These are phyloP conservation scores for Hipparchia sbordonii DNA, from an alignment of 2,888 invertebrate genomes.

Conservation along the genomic window DNA sequence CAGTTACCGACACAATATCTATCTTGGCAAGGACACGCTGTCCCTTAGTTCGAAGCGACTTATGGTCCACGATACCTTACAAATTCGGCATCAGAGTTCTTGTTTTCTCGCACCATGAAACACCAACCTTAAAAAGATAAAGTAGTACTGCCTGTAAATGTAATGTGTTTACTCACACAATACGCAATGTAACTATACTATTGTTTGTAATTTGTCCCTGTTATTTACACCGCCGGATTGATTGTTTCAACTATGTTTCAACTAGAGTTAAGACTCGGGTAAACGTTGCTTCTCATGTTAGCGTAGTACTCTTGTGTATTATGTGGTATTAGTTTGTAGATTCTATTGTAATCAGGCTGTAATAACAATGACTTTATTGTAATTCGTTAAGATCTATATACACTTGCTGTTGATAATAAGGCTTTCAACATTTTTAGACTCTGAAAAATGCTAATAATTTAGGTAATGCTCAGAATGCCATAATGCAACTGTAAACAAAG, in stretches of 20 bases:
- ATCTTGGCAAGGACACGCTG: neutral
- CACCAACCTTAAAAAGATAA: neutral
- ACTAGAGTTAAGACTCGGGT: neutral
- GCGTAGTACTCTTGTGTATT: neutral
- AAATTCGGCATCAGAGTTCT: neutral
- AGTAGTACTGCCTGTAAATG: constrained; percentile 3
- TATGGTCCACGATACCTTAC: neutral
- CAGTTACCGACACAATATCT: too few relatives aligned
- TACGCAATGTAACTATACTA: constrained; percentile 6
- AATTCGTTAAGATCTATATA: neutral
- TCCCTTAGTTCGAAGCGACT: neutral
- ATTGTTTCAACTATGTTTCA: constrained; percentile 20
- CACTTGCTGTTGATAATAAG: neutral
- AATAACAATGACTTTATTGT: neutral
- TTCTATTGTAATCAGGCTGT: constrained; percentile 5
- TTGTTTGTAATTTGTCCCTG: constrained; percentile 18
- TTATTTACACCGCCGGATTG: constrained; percentile 18
- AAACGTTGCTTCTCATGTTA: constrained; percentile 11
- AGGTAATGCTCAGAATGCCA: too few relatives aligned
- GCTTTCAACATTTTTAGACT: too few relatives aligned
- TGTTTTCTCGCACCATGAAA: neutral
- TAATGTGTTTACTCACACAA: constrained; percentile 15
- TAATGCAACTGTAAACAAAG: too few relatives aligned
- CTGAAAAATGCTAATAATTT: too few relatives aligned
- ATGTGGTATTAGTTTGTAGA: neutral